phyloP scores from a whole-genome alignment of 2,113 vertebrate genomes.

The Macquaria ambigua region DNA sequence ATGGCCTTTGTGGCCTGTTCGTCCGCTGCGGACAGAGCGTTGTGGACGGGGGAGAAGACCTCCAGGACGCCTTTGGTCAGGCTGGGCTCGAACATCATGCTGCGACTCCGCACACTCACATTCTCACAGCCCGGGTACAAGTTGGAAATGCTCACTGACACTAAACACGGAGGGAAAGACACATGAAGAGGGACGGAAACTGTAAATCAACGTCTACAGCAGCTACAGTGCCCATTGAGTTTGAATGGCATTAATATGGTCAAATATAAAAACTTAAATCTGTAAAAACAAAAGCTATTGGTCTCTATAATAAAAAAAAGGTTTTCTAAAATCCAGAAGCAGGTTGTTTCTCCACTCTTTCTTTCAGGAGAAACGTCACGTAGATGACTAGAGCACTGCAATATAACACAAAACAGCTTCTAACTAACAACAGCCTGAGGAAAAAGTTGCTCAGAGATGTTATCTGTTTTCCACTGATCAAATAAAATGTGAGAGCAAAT shows the following conservation, averaged over 20 bases:
- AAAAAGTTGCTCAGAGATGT: background rate
- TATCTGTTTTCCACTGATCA: background rate
- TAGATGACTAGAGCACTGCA: background rate
- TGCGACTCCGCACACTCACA: conserved; percentile 96
- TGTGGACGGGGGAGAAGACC: conserved; percentile 90
- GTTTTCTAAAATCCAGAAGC: background rate
- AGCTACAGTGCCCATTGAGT: no score
- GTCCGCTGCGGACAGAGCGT: conserved; percentile 84
- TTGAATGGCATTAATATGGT: background rate
- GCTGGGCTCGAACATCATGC: conserved; percentile 99
- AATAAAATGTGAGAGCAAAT: background rate
- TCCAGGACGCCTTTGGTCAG: conserved; percentile 97
- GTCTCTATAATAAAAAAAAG: background rate
- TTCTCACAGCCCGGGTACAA: conserved; percentile 98
- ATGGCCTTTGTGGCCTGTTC: conserved; percentile 93
- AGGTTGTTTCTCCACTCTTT: no score
- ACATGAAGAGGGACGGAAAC: background rate
- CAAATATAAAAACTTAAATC: background rate
- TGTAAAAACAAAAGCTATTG: background rate
- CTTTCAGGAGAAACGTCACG: background rate
- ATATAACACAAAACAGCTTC: background rate
- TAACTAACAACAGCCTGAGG: background rate
- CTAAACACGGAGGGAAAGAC: conserved; percentile 75
- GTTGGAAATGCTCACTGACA: conserved; percentile 95
- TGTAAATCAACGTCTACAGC: background rate